Base-by-base conservation (phyloP, 2,113 vertebrate genomes). In the Dissostichus mawsoni region DNA sequence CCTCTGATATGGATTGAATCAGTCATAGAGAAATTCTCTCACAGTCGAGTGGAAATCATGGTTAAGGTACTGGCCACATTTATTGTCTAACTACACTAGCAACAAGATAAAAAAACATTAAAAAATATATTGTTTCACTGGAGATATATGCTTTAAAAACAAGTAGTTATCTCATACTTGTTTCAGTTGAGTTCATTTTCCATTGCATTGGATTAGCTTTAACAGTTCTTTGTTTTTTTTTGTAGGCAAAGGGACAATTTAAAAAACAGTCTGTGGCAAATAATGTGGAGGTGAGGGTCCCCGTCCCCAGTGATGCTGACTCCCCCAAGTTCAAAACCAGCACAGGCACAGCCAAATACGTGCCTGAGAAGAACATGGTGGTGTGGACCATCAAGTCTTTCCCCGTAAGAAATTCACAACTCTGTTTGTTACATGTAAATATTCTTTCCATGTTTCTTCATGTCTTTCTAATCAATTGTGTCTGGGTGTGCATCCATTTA, bases 251-350 rank as follows among this genome's bases (percentile, higher is more conserved):
- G 89, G 97, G 97, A 0, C 98, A 99, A 76, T 99, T 99, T 91
- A 99, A 99, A 94, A 98, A 98, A 89, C 98, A 98, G 74, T 99
- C 98, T 0, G 97, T 98, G 81, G 98, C 98, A 81, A 99, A 97
- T 7, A 95, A 97, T 0, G 98, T 99, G 90, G 97, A 99, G 91
- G 97, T 99, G 23, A 85, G 92, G 0, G 95, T 99, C 47, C 98
- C 97, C 0, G 98, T 99, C 7, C 97, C 98, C 53, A 99, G 97
- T 8, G 97, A 99, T 0, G 97, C 97, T 0, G 98, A 99, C 83
- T 96, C 97, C 0, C 98, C 98, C 0, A 97, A 96, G 61, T 99
- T 99, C 86, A 99, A 97, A 93, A 97, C 97, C 81, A 98, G 96
- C 51, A 96, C 95, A 8, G 98, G 98, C 9, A 88, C 92, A 0